These are phyloP conservation scores for Rhyacophila evoluta DNA, from an alignment of 2,888 invertebrate genomes.

Conservation along the genomic window DNA sequence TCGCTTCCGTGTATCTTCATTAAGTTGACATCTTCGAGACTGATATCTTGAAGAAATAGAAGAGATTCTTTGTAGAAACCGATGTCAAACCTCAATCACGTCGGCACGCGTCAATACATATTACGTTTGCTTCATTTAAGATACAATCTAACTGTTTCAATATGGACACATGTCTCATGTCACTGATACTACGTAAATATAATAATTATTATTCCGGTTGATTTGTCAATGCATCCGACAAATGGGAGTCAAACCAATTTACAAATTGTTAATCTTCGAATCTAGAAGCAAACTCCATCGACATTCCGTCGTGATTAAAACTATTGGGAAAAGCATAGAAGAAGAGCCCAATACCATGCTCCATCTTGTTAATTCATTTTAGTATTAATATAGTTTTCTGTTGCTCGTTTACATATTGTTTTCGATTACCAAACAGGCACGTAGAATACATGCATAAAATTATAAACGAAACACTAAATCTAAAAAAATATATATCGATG, in stretches of 20 bases:
- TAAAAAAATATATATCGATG: too few relatives aligned
- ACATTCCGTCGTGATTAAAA: too few relatives aligned
- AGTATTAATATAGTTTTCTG: too few relatives aligned
- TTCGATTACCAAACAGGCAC: too few relatives aligned
- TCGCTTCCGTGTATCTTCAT: neutral
- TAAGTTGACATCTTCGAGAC: slow-evolving; percentile 7
- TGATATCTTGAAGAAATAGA: neutral
- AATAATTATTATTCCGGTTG: slow-evolving; percentile 8
- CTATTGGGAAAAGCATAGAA: too few relatives aligned
- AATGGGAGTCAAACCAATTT: neutral
- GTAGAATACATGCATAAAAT: too few relatives aligned
- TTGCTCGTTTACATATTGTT: too few relatives aligned
- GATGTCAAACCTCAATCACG: slow-evolving; percentile 25
- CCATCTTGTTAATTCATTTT: too few relatives aligned
- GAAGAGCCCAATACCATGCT: too few relatives aligned
- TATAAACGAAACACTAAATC: too few relatives aligned
- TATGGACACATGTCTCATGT: neutral
- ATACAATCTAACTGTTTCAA: neutral
- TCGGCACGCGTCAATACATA: slow-evolving; percentile 30
- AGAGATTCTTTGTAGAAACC: slow-evolving; percentile 21
- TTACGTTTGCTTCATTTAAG: slow-evolving; percentile 30
- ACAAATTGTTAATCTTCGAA: too few relatives aligned
- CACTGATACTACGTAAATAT: neutral
- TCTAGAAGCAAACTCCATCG: too few relatives aligned
- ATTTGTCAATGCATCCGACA: neutral